Evolutionary conservation across 2,888 invertebrate genomes (phyloP).

Genomic region (Noctua fimbriata): DNA sequence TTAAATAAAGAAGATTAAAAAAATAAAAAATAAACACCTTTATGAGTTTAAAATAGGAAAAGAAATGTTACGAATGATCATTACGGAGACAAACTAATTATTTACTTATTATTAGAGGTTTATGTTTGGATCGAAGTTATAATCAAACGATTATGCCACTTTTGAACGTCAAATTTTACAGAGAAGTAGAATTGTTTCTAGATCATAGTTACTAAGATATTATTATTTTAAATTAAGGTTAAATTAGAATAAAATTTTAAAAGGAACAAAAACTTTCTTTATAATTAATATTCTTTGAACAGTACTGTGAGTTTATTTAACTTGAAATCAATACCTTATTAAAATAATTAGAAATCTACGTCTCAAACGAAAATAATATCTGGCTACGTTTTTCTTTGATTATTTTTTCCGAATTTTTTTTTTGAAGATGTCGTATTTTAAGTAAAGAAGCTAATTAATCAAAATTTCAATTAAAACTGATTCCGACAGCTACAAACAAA

Average conservation of each 20-base stretch:
- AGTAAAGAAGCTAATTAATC: constrained; percentile 21
- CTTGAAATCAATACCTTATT: background rate
- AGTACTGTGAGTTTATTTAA: background rate
- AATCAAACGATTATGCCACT: background rate
- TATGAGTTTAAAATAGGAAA: background rate
- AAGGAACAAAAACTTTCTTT: background rate
- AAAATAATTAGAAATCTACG: background rate
- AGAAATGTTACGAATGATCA: background rate
- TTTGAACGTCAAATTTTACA: background rate
- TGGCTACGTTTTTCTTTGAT: constrained; percentile 8
- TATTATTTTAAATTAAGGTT: background rate
- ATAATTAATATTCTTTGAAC: background rate
- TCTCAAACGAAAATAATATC: background rate
- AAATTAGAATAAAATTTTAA: background rate
- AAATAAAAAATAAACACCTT: too few species aligned
- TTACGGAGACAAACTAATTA: too few species aligned
- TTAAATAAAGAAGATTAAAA: too few species aligned
- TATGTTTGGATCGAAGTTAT: background rate
- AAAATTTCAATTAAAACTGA: constrained; percentile 29
- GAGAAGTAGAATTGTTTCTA: background rate
- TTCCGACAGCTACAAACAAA: background rate
- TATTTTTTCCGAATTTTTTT: background rate
- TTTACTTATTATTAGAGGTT: too few species aligned
- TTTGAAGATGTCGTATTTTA: background rate
- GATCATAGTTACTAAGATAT: background rate